Evolutionary conservation across 2,797 vertebrate genomes (phyloP).

Genomic region (Aythya fuligula): DNA sequence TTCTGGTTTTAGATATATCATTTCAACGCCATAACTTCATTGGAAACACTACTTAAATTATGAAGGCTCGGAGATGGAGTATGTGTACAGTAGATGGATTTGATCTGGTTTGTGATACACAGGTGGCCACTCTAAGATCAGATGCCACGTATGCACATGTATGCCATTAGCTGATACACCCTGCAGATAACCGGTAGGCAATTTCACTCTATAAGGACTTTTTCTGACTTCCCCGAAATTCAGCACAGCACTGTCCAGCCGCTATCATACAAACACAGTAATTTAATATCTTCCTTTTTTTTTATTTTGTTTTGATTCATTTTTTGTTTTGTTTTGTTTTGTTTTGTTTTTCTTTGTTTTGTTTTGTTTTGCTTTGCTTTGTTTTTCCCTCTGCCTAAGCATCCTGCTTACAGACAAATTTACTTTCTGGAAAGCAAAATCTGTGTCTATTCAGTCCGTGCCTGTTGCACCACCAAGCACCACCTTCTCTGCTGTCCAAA

Average conservation of each 20-base stretch:
- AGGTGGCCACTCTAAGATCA: background rate
- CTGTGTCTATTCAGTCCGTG: background rate
- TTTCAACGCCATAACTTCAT: background rate
- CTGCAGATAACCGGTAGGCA: background rate
- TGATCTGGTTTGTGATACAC: background rate
- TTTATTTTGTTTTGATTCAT: background rate
- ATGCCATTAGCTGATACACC: background rate
- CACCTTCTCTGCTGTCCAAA: conserved; percentile 46
- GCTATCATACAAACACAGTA: background rate
- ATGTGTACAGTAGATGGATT: background rate
- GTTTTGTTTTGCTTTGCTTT: too few species aligned
- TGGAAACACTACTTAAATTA: background rate
- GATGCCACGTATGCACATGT: background rate
- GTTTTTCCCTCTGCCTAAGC: conserved; percentile 1
- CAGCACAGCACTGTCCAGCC: background rate
- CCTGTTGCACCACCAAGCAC: conserved; percentile 56
- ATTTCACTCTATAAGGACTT: background rate
- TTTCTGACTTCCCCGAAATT: conserved; percentile 2
- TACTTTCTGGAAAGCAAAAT: conserved; percentile 25
- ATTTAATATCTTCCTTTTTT: background rate
- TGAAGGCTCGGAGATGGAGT: background rate
- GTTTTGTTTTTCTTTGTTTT: too few species aligned
- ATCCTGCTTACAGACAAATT: background rate
- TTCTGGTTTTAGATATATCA: background rate
- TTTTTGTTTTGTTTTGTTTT: too few species aligned